Percentiles rank a stretch among this genome's conserved stretches.
Evolutionary conservation across 2,797 vertebrate species (phyloP).

Genomic region (Liparis tanakae): DNA sequence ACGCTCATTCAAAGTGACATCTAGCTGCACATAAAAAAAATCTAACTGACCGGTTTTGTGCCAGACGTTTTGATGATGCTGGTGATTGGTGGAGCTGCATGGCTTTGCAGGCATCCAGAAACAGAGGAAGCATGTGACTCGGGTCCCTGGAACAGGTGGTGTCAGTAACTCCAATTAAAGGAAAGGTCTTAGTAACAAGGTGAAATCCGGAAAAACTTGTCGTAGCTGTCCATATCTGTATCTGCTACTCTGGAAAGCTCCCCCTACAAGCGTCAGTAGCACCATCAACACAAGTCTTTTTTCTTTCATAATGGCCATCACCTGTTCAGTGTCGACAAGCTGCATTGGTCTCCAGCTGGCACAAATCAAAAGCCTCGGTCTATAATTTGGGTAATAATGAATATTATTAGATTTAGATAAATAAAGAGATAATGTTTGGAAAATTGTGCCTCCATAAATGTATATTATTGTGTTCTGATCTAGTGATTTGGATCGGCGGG

Average conservation of each 20-base stretch:
- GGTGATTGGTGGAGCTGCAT: background rate
- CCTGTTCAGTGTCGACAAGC: constrained; percentile 63
- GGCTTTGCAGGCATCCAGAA: background rate
- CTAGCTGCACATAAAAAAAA: constrained; percentile 6
- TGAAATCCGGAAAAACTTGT: constrained; percentile 45
- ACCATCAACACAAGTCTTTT: constrained; percentile 25
- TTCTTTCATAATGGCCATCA: constrained; percentile 78
- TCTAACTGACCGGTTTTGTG: background rate
- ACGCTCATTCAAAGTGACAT: background rate
- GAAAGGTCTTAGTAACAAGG: constrained; percentile 38
- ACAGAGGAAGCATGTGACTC: constrained; percentile 19
- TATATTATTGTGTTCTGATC: constrained; percentile 11
- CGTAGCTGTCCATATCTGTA: constrained; percentile 32
- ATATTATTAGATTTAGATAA: background rate
- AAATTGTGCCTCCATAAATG: background rate
- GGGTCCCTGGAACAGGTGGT: constrained; percentile 25
- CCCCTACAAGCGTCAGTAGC: constrained; percentile 10
- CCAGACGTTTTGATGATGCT: background rate
- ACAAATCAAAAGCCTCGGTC: constrained; percentile 8
- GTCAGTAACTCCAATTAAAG: constrained; percentile 61
- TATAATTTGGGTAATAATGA: background rate
- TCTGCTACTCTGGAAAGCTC: constrained; percentile 28
- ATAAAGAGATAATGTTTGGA: background rate
- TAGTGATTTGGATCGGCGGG: constrained; percentile 8
- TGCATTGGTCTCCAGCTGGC: constrained; percentile 34